Evolutionary conservation across 2,113 vertebrate genomes (phyloP).

Genomic region (Zapornia atra): DNA sequence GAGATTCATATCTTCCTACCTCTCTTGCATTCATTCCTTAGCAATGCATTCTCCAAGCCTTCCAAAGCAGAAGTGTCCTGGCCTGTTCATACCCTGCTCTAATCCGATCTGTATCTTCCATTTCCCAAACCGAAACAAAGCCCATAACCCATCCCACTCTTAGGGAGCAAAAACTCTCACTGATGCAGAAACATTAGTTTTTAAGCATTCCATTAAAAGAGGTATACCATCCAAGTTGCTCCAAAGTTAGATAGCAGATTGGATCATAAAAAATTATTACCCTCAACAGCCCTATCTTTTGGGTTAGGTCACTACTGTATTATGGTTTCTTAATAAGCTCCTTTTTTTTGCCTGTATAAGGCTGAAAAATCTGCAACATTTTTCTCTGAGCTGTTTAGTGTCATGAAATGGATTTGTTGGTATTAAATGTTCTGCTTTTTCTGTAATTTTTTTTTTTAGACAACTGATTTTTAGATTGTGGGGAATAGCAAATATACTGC

Average conservation of each 20-base stretch:
- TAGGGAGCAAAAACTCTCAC: background rate
- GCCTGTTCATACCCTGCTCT: background rate
- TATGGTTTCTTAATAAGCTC: background rate
- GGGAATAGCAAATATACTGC: background rate
- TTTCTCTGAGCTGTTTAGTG: background rate
- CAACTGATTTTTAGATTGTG: background rate
- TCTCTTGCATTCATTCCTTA: background rate
- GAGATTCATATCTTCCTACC: background rate
- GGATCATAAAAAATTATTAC: conserved; percentile 21
- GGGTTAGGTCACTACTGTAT: background rate
- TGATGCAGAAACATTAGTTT: background rate
- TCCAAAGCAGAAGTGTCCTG: background rate
- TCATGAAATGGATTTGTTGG: background rate
- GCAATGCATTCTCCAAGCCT: background rate
- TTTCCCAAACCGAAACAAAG: background rate
- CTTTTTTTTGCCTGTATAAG: background rate
- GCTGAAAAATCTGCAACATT: background rate
- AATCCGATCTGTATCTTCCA: background rate
- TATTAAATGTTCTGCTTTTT: background rate
- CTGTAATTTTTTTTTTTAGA: background rate
- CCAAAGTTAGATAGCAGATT: conserved; percentile 8
- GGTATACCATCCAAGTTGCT: background rate
- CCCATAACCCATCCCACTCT: background rate
- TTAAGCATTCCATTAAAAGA: background rate
- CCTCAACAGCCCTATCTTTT: background rate